phyloP scores from a whole-genome alignment of 1,140 invertebrate genomes.

The Hycleus cichorii region DNA sequence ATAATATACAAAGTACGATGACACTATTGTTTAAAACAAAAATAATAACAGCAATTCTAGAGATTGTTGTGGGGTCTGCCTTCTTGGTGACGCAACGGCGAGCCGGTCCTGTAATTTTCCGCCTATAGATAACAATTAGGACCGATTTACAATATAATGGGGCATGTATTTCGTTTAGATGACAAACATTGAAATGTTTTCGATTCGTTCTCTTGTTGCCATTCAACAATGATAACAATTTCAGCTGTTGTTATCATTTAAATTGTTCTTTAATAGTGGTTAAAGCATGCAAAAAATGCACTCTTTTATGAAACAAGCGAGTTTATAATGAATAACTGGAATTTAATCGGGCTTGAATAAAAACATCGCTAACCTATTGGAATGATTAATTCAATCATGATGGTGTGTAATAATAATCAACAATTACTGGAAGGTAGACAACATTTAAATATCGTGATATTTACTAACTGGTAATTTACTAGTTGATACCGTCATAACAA shows the following conservation, averaged over 20 bases:
- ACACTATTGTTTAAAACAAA: constrained; percentile 8
- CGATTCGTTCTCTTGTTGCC: constrained; percentile 5
- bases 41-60: constrained; percentile 1
- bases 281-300: neutral
- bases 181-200: neutral
- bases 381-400: constrained; percentile 13
- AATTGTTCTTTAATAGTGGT: neutral
- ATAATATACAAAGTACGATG: constrained; percentile 8
- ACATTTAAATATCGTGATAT: constrained; percentile 12
- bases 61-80: constrained; percentile 11
- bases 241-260: neutral
- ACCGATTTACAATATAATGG: constrained; percentile 7
- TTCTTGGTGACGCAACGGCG: constrained; percentile 13
- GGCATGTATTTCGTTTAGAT: constrained; percentile 8
- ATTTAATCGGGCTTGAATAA: neutral
- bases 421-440: constrained; percentile 4
- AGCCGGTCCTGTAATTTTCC: constrained; percentile 13
- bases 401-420: constrained; percentile 4
- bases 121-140: constrained; percentile 12
- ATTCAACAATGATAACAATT: constrained; percentile 3
- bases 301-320: neutral
- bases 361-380: constrained; percentile 11
- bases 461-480: constrained; percentile 8
- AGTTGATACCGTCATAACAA: constrained; percentile 6
- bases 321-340: neutral